A percentile compares a stretch with the other conserved stretches of the same genome.
phyloP scores from a whole-genome alignment of 2,113 vertebrate species.

The Sceloporus undulatus region DNA sequence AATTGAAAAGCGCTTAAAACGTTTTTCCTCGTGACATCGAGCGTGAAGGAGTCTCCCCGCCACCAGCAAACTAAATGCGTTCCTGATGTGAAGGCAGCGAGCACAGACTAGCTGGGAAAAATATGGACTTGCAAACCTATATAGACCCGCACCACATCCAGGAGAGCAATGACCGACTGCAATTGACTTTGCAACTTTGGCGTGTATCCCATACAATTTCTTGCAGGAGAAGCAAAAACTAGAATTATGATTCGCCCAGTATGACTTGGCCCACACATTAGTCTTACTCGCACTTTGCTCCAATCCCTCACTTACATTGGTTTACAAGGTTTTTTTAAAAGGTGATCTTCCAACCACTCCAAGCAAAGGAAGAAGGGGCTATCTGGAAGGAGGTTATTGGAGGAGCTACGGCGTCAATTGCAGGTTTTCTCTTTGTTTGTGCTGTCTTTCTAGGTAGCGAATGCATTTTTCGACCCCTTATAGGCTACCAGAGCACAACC shows the following conservation, averaged over 20 bases:
- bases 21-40: background rate
- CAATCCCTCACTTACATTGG: background rate
- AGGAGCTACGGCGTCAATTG: no score
- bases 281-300: background rate
- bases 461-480: background rate
- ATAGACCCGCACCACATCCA: conserved; percentile 27
- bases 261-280: background rate
- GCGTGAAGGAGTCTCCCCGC: conserved; percentile 20
- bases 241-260: background rate
- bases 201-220: background rate
- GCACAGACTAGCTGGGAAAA: background rate
- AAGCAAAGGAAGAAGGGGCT: background rate
- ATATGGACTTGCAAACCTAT: conserved; percentile 19
- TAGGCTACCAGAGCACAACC: background rate
- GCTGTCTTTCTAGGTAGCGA: no score
- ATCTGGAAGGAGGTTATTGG: background rate
- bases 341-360: background rate
- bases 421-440: background rate
- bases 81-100: background rate
- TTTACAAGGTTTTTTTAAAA: background rate
- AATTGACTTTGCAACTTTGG: background rate
- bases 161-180: background rate
- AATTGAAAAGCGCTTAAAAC: conserved; percentile 18
- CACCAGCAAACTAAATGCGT: conserved; percentile 6
- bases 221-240: background rate